These are phyloP conservation scores for Calycopis cecrops DNA, from an alignment of 1,140 invertebrate genomes.

Conservation along the genomic window DNA sequence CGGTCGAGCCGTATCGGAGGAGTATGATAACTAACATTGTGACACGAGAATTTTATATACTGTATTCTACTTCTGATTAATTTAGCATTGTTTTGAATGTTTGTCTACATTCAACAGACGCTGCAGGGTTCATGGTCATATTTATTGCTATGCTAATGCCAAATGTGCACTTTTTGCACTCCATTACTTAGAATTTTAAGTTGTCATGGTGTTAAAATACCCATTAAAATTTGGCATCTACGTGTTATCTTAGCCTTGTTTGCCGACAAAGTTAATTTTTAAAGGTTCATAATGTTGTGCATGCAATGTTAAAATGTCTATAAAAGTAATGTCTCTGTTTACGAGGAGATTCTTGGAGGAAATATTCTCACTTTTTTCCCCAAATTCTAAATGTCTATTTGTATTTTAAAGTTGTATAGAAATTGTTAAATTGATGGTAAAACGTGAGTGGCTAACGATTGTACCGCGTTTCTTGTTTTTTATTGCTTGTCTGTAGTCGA, in stretches of 20 bases:
- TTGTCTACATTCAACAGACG: constrained; percentile 12
- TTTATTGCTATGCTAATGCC: constrained; percentile 40
- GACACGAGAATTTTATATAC: too few relatives aligned
- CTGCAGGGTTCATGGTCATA: constrained; percentile 52
- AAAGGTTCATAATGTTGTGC: too few relatives aligned
- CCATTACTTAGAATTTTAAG: constrained; percentile 47
- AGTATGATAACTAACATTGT: too few relatives aligned
- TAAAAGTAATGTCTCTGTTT: too few relatives aligned
- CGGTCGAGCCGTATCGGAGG: too few relatives aligned
- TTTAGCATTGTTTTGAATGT: constrained; percentile 11
- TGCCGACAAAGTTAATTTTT: too few relatives aligned
- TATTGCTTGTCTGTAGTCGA: constrained; percentile 22
- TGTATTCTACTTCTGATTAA: not conserved
- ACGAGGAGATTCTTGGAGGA: too few relatives aligned
- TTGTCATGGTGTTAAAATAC: constrained; percentile 43
- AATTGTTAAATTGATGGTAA: not conserved
- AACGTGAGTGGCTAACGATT: constrained; percentile 5
- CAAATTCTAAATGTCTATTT: too few relatives aligned
- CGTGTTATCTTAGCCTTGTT: not conserved
- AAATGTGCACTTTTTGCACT: constrained; percentile 65
- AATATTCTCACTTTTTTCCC: too few relatives aligned
- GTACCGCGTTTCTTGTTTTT: constrained; percentile 1
- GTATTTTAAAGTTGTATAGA: not conserved
- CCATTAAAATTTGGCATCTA: constrained; percentile 33
- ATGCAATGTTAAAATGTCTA: too few relatives aligned